phyloP scores from a whole-genome alignment of 2,797 vertebrate species.

The Hapalemur alaotrensis region DNA sequence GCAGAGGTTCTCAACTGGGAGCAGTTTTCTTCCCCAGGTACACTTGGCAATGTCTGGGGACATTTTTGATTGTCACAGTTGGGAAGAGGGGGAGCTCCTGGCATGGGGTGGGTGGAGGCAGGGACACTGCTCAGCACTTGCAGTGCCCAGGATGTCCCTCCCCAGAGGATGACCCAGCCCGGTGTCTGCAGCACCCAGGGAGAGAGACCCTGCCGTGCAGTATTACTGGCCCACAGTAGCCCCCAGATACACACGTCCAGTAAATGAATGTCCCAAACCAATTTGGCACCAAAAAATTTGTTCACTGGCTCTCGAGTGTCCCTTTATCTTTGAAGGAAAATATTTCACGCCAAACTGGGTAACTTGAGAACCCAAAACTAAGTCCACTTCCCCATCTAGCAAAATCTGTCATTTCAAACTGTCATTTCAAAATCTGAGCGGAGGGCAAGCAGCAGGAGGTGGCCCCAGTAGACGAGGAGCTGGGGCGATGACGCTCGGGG shows the following conservation, averaged over 20 bases:
- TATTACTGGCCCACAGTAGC: neutral
- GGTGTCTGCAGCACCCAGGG: neutral
- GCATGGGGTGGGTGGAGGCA: neutral
- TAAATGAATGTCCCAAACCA: neutral
- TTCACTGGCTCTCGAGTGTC: neutral
- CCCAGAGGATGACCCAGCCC: too few relatives aligned
- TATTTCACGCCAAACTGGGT: neutral
- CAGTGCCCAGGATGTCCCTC: neutral
- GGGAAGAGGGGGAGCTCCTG: neutral
- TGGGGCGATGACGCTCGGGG: accelerated
- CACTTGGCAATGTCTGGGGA: neutral
- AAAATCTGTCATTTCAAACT: neutral
- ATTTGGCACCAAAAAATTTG: neutral
- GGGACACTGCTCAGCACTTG: neutral
- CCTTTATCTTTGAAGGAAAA: neutral
- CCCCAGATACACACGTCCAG: neutral
- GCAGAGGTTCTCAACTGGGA: accelerated
- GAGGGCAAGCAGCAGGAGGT: too few relatives aligned
- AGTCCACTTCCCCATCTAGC: neutral
- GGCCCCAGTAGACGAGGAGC: accelerated
- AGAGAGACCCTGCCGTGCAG: too few relatives aligned
- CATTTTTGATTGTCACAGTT: neutral
- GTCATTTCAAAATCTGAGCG: neutral
- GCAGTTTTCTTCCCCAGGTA: neutral
- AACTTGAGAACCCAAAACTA: neutral